Base-by-base conservation (phyloP, 2,888 invertebrate genomes). In the Eupithecia centaureata region DNA sequence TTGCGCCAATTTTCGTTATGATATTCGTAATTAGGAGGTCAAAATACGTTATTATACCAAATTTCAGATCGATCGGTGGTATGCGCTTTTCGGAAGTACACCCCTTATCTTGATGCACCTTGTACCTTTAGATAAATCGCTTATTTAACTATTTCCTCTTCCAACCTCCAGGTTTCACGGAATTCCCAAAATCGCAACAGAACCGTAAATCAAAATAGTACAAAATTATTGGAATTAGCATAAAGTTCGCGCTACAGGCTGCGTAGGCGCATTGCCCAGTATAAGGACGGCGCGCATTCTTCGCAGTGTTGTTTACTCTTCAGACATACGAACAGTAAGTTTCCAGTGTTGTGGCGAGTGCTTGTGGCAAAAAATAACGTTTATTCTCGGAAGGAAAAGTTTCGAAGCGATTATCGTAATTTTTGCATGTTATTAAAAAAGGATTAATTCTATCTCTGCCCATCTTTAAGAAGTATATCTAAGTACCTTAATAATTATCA, bases 271-370 rank as follows among this genome's bases (percentile, higher is more conserved):
- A 33, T 64, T 65, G 60, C 63, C 71, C 71, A 80, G 83, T 92
- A 92, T 91, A 92, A 92, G 91, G 90, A 83, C 78, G 71, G 75
- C 68, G 77, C 75, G 69, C 77, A 72, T 69, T 77, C 73, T 71
- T 70, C 76, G 63, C 74, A 76, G 78, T 77, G 79, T 84, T 86
- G 91, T 88, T 87, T 89, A 85, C 84, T 86, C 87, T 72, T 75
- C 81, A 79, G 80, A 82, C 80, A 79, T 77, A 88, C 86, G 86
- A 83, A 85, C 85, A 85, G 84, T 89, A 89, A 89, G 90, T 88
- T 85, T 80, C 66, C 67, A 70, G 79, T 78, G 79, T 65, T 71
- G 75, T 77, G 73, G 59, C 30, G 22, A 68, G 65, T 65, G 68
- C 8, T 61, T 33, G 33, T 61, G 57, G n/a, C 10, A 7, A 42